Percentiles rank a stretch among this genome's conserved stretches.
Evolutionary conservation across 2,797 vertebrate genomes (phyloP).

Genomic region (Steatocranus sp.): DNA sequence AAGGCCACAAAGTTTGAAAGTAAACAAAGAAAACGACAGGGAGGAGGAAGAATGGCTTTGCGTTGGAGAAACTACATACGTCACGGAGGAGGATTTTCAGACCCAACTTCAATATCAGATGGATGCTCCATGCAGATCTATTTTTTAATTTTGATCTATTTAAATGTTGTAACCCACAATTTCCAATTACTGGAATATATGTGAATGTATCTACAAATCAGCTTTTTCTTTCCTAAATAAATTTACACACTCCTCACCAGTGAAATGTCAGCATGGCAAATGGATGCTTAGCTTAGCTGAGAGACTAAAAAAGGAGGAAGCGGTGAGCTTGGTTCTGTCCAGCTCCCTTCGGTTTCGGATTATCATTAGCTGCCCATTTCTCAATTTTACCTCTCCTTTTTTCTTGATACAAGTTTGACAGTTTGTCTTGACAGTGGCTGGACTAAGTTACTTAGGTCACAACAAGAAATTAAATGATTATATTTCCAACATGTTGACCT

Average conservation of each 20-base stretch:
- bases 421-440: background rate
- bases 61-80: constrained; percentile 12
- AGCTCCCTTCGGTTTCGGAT: background rate
- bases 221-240: background rate
- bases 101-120: background rate
- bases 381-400: background rate
- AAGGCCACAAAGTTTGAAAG: constrained; percentile 60
- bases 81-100: background rate
- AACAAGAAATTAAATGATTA: background rate
- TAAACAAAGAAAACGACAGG: constrained; percentile 1
- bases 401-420: background rate
- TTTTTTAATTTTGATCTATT: background rate
- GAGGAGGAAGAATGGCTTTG: constrained; percentile 15
- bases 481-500: background rate
- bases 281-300: background rate
- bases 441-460: background rate
- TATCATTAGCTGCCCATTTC: background rate
- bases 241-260: background rate
- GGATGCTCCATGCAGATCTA: background rate
- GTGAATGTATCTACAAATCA: background rate
- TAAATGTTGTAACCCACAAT: background rate
- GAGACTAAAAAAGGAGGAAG: background rate
- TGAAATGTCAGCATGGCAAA: background rate
- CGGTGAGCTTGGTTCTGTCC: background rate
- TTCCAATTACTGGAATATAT: background rate